A percentile compares a stretch with the other conserved stretches of the same genome.
These are phyloP conservation scores for Streptopelia turtur DNA, from an alignment of 2,797 vertebrate species.

Conservation along the genomic window DNA sequence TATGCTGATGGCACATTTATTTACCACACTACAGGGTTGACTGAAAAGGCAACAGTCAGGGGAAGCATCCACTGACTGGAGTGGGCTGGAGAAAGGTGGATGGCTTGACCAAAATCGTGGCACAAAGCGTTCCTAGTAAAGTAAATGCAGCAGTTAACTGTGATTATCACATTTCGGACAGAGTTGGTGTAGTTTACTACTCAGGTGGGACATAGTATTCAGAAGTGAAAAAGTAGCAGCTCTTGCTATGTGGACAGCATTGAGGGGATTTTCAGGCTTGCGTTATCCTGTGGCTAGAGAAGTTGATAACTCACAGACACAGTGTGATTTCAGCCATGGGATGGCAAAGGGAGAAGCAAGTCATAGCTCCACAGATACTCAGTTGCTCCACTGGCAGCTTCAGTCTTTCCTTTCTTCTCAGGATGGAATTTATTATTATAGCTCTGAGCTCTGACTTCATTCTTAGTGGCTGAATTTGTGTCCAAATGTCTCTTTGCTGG, in stretches of 20 bases:
- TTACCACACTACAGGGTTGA: neutral
- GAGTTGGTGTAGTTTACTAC: neutral
- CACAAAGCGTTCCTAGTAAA: neutral
- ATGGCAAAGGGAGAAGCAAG: conserved; percentile 64
- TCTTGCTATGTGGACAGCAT: neutral
- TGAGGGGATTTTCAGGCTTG: neutral
- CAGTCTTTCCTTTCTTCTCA: conserved; percentile 15
- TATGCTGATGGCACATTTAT: neutral
- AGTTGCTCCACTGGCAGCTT: conserved; percentile 24
- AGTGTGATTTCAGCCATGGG: conserved; percentile 46
- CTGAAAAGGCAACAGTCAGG: neutral
- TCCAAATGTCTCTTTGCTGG: conserved; percentile 59
- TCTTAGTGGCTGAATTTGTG: conserved; percentile 47
- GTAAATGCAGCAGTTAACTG: neutral
- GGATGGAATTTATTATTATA: conserved; percentile 67
- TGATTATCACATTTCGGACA: neutral
- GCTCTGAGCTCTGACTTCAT: conserved; percentile 70
- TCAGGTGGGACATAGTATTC: neutral
- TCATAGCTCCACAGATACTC: conserved; percentile 46
- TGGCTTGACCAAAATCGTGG: neutral
- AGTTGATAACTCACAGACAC: conserved; percentile 29
- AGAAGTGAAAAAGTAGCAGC: neutral
- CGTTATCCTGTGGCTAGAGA: neutral
- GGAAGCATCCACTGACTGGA: neutral
- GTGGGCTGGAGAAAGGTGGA: neutral